Evolutionary conservation across 2,797 vertebrate genomes (phyloP), one percentile per base, ranked within the genome.

Genomic region (Poecile montanus): DNA sequence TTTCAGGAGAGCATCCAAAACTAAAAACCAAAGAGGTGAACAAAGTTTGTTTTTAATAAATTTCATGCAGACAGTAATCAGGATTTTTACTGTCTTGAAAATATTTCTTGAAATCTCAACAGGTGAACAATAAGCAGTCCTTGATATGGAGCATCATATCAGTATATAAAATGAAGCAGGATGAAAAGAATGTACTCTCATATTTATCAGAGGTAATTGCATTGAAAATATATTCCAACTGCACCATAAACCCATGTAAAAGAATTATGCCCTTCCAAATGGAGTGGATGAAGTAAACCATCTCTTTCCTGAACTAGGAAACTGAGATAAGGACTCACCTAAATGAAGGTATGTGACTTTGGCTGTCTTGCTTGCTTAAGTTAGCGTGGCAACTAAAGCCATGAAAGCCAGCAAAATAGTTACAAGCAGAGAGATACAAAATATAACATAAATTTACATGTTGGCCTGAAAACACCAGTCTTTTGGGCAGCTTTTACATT

Each of bases 221-320:
- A 94, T 47, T 68, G 66, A 67, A 91, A 91, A 91, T 38, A 79
- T 54, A 90, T 47, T 88, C 48, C 76, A 88, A 60, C 29, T 82
- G 47, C 60, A 88, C 32, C 50, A 51, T 29, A 89, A 75, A 80
- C 32, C 26, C 44, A 53, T 19, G 45, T 61, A 72, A 87, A 85
- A 79, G 53, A 94, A 94, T 80, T 86, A 78, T 16, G 44, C 11
- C 16, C 40, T 62, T 85, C 53, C 63, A 77, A 85, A 50, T 42
- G 45, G 50, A 94, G 26, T 47, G 30, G 51, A 48, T 95, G 48
- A 91, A 86, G 54, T 62, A 91, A 90, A 88, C 8, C 7, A 25
- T 36, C 38, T 56, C 73, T 50, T 77, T 74, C 51, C 71, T 1
- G 1, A 76, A 57, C 38, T 84, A 77, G 57, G 36, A 63, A 71